These are phyloP conservation scores for Tetragnatha versicolor DNA, from an alignment of 1,140 invertebrate genomes.

Conservation along the genomic window DNA sequence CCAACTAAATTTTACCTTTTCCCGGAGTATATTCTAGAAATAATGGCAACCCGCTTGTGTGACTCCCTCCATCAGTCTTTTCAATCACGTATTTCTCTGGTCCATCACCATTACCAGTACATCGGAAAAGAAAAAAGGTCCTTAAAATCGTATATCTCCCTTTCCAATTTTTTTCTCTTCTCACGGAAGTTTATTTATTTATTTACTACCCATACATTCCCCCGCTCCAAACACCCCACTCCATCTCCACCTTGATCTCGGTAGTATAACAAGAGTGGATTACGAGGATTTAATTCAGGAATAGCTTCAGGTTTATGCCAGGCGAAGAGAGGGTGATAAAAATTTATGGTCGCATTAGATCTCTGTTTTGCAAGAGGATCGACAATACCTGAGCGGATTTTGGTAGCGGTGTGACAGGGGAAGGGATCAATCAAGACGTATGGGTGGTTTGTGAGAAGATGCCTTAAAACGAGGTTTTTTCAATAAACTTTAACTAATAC, in stretches of 20 bases:
- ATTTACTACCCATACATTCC: no score
- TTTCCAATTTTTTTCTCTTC: slow-evolving; percentile 6
- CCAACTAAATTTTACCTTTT: no score
- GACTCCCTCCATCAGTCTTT: background rate
- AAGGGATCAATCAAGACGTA: slow-evolving; percentile 19
- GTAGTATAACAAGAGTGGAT: background rate
- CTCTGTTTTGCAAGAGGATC: background rate
- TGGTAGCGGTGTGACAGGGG: background rate
- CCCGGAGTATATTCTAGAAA: no score
- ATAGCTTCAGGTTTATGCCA: background rate
- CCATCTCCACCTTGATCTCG: background rate
- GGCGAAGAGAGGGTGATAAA: slow-evolving; percentile 3
- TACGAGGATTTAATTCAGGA: slow-evolving; percentile 27
- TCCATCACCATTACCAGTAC: slow-evolving; percentile 4
- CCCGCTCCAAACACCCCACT: no score
- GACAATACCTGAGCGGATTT: background rate
- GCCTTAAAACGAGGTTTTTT: no score
- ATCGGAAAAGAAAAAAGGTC: background rate
- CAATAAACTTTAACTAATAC: no score
- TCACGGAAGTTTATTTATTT: no score
- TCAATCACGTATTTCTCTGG: slow-evolving; percentile 15
- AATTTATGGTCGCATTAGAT: slow-evolving; percentile 30
- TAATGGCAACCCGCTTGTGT: background rate
- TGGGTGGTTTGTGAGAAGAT: no score
- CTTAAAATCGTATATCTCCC: slow-evolving; percentile 19